Evolutionary conservation across 2,888 invertebrate genomes (phyloP), one percentile per base, ranked within the genome.

Genomic region (Himalopsyche japonica): DNA sequence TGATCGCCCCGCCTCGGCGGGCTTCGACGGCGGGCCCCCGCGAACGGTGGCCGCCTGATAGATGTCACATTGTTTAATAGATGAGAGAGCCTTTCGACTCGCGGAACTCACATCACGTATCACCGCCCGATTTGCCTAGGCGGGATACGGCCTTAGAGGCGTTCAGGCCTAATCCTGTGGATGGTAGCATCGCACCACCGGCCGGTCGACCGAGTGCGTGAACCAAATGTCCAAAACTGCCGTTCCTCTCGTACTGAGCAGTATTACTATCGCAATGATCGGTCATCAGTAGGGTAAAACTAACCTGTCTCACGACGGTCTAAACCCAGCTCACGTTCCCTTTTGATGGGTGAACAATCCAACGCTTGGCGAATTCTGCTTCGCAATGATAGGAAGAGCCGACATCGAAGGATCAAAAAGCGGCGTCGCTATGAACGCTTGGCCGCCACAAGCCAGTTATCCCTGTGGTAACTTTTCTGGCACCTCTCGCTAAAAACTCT

Each of bases 351-450:
- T 94, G 93, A 94, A 94, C 94, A 94, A 94, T 94, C 94, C 94
- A 92, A 94, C 94, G 92, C 94, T 94, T 94, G 92, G 93, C 91
- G 92, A 94, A 93, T 94, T 94, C 93, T 93, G 94, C 94, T 94
- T 94, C 94, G 91, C 93, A 94, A 94, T 94, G 94, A 94, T 94
- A 94, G 94, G 94, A 94, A 94, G 94, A 95, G 94, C 94, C 94
- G 94, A 94, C 93, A 94, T 94, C 94, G 94, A 95, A 93, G 92
- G 93, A 94, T 94, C 93, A 94, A 94, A 94, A 94, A 93, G 93
- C 93, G 91, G 93, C 93, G 93, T 94, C 93, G 93, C 93, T 94
- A 93, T 91, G 93, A 91, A 91, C 93, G 93, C 93, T 93, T 91
- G 91, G 93, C 92, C 92, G 93, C 93, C 93, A 93, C 93, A 93